Base-by-base conservation (phyloP, 2,797 vertebrate genomes). In the Cetoscarus ocellatus region DNA sequence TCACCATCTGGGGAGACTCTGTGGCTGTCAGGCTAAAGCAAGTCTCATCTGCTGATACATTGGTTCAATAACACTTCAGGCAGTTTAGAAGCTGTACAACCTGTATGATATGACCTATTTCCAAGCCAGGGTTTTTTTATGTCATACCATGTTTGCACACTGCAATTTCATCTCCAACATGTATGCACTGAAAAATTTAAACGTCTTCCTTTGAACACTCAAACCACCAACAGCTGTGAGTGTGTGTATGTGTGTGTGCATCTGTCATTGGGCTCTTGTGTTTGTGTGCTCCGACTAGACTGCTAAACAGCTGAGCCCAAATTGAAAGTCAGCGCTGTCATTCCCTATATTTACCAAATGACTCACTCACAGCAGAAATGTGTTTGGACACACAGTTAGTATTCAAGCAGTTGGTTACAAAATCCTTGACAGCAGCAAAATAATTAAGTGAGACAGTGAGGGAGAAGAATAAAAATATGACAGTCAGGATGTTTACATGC, bases 251-350 rank as follows among this genome's bases (percentile, higher is more conserved):
- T 61, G 67, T 51, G 57, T 80, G n/a, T n/a, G n/a, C n/a, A n/a
- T n/a, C 67, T 84, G 81, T 84, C 80, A 71, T 82, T 45, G 3
- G 54, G 70, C 67, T 70, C 63, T 38, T 58, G 51, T 73, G 80
- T 87, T 83, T 79, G 80, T 87, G 82, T 83, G 81, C 76, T 86
- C 73, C 82, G 87, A 73, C 76, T 78, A 66, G 85, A 86, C 85
- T 87, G 85, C 78, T 91, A 85, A 93, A 91, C 91, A 92, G 90
- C 92, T 92, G 89, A 92, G 90, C 80, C 86, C 83, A 88, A 91
- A 90, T 86, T 91, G 84, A 88, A 86, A 91, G 89, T 91, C 88
- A 77, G 80, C n/a, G 73, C 88, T 89, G 85, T 88, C 87, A 77
- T 83, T 91, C 83, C 67, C 82, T 86, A 77, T 91, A 86, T 92